A percentile compares a stretch with the other conserved stretches of the same genome.
These are phyloP conservation scores for Oceanodroma leucorhoa DNA, from an alignment of 2,797 vertebrate species.

Conservation along the genomic window DNA sequence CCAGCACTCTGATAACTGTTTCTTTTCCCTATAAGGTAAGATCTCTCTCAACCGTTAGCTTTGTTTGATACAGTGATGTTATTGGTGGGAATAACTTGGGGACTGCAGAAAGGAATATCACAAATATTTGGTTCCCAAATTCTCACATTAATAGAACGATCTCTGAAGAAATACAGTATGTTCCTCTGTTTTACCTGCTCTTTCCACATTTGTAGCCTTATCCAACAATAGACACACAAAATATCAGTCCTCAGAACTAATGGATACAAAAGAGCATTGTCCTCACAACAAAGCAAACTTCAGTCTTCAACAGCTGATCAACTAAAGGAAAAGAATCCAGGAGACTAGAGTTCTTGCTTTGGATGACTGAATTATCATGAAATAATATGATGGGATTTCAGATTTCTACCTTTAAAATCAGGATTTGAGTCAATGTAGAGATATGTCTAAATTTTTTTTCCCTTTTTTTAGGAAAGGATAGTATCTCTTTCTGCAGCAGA, in stretches of 20 bases:
- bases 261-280: not conserved
- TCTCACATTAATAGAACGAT: not conserved
- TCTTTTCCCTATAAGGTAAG: not conserved
- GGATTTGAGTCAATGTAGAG: not conserved
- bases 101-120: not conserved
- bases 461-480: not conserved
- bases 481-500: not conserved
- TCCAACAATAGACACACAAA: not conserved
- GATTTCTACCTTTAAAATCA: not conserved
- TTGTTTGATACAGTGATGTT: not conserved
- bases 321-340: not conserved
- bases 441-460: not conserved
- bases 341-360: not conserved
- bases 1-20: not conserved
- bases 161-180: not conserved
- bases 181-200: not conserved
- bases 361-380: not conserved
- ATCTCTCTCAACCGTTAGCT: not conserved
- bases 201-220: not conserved
- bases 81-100: not conserved
- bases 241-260: not conserved
- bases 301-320: not conserved
- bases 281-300: not conserved
- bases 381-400: not conserved
- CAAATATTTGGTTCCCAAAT: not conserved